Conservation (phyloP, 1,140 invertebrate genomes). For the Pseudomyrmex sp. region DNA sequence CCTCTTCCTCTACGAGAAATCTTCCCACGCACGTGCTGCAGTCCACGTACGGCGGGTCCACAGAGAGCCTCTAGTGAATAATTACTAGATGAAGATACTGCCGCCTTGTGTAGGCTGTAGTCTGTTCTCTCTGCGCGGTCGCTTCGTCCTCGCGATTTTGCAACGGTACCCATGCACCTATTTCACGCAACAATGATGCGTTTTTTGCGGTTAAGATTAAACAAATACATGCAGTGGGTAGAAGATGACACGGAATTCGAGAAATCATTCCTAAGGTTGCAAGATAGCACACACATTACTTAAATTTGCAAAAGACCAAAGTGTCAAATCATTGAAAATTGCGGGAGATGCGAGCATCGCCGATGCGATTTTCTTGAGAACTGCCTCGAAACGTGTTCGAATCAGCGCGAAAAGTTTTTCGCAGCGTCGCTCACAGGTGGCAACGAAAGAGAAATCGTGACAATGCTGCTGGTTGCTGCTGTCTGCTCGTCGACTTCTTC, state of each 20-base stretch:
- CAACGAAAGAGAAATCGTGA: conserved; percentile 60
- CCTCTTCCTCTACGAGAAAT: conserved; percentile 77
- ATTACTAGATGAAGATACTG: conserved; percentile 83
- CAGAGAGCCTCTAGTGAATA: conserved; percentile 75
- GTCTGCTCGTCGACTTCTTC: conserved; percentile 32
- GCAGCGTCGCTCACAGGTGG: background rate
- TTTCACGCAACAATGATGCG: conserved; percentile 38
- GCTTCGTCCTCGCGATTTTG: conserved; percentile 50
- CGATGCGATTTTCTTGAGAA: background rate
- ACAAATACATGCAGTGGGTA: conserved; percentile 26
- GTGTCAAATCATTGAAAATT: background rate
- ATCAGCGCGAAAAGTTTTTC: conserved; percentile 16
- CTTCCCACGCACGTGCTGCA: conserved; percentile 81
- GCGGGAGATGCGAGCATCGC: background rate
- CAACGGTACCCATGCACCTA: conserved; percentile 67
- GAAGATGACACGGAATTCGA: background rate
- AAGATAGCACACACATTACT: background rate
- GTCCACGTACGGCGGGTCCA: conserved; percentile 71
- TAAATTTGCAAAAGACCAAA: background rate
- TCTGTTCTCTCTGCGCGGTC: conserved; percentile 40
- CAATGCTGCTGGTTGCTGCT: conserved; percentile 1
- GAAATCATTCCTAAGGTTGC: background rate
- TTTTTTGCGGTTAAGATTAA: background rate
- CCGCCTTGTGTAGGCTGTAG: conserved; percentile 77
- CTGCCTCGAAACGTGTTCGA: background rate